phyloP scores from a whole-genome alignment of 2,888 invertebrate genomes.

The Heteromurus nitidus region DNA sequence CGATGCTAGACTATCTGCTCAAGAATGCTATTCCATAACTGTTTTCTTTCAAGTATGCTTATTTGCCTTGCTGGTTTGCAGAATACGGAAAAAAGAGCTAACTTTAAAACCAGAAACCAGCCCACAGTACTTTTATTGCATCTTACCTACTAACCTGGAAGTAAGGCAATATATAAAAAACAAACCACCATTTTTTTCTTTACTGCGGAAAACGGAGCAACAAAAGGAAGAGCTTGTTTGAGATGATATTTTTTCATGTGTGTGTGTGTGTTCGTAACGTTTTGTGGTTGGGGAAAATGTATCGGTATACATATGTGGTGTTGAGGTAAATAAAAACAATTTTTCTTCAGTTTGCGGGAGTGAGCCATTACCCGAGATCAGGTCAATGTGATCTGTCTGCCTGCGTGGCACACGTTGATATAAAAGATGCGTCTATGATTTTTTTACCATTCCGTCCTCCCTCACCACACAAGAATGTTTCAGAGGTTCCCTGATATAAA shows the following conservation, averaged over 20 bases:
- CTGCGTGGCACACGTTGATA: no score
- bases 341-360: conserved; percentile 52
- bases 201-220: conserved; percentile 27
- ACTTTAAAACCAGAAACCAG: conserved; percentile 13
- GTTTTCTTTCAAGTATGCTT: conserved; percentile 60
- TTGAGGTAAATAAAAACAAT: conserved; percentile 42
- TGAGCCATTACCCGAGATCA: conserved; percentile 55
- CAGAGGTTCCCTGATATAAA: no score
- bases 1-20: no score
- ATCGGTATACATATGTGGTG: conserved; percentile 23
- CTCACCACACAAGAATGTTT: no score
- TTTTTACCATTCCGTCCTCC: no score
- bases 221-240: conserved; percentile 19
- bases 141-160: conserved; percentile 58
- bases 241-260: conserved; percentile 52
- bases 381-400: conserved; percentile 48
- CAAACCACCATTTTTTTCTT: conserved; percentile 49
- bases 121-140: conserved; percentile 56
- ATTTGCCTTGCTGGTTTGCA: conserved; percentile 58
- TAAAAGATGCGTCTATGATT: no score
- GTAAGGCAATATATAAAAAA: conserved; percentile 41
- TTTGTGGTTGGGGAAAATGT: conserved; percentile 27
- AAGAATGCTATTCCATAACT: background rate
- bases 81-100: conserved; percentile 30
- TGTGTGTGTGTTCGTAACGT: conserved; percentile 3